A percentile compares a stretch with the other conserved stretches of the same genome.
Conservation (phyloP, 1,140 invertebrate species). For the Macrobrachium nipponense region DNA sequence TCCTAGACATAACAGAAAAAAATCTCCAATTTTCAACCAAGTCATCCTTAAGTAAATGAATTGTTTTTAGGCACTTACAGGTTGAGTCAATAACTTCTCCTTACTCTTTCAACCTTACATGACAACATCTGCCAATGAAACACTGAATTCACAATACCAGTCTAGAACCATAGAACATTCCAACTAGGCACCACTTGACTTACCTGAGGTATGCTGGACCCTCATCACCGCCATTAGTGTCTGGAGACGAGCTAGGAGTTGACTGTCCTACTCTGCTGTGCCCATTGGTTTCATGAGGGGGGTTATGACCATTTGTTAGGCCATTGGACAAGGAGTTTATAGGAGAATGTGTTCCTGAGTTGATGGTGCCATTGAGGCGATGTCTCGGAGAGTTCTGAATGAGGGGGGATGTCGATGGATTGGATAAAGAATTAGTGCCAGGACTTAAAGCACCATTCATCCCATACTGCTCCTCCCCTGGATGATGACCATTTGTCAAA, state of each 20-base stretch:
- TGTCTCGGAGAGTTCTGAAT: constrained; percentile 37
- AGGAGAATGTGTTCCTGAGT: constrained; percentile 54
- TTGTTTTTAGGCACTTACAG: too few species aligned
- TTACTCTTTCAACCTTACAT: too few species aligned
- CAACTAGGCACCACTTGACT: not conserved
- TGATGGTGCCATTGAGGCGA: constrained; percentile 39
- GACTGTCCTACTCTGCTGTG: constrained; percentile 17
- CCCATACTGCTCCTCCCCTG: too few species aligned
- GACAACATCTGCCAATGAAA: too few species aligned
- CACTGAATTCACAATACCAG: too few species aligned
- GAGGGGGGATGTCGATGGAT: constrained; percentile 28
- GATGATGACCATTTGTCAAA: too few species aligned
- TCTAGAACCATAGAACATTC: too few species aligned
- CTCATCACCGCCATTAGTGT: constrained; percentile 37
- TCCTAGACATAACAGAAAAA: too few species aligned
- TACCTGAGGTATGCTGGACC: constrained; percentile 32
- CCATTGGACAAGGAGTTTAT: constrained; percentile 41
- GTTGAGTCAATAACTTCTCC: too few species aligned
- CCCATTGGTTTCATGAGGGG: constrained; percentile 33
- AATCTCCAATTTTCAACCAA: too few species aligned
- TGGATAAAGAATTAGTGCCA: constrained; percentile 18
- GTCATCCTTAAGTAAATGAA: too few species aligned
- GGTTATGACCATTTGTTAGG: constrained; percentile 54
- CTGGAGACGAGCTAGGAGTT: constrained; percentile 42
- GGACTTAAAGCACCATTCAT: constrained; percentile 22